Percentiles rank a stretch among this genome's conserved stretches.
Evolutionary conservation across 2,888 invertebrate genomes (phyloP).

Genomic region (Cataglyphis rosenhaueri): DNA sequence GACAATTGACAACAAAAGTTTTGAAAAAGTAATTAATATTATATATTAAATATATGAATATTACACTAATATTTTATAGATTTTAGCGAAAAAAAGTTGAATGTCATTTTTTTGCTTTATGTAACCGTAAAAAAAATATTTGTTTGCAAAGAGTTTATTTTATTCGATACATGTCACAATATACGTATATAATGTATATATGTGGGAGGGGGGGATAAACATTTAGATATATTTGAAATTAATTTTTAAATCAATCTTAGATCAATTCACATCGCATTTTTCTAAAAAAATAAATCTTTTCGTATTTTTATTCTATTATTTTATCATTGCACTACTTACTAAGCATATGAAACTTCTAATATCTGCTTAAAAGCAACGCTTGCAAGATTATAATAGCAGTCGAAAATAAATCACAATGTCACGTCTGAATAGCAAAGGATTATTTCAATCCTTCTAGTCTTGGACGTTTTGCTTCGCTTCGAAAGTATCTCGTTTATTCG

Average conservation of each 20-base stretch:
- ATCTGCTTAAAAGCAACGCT: background rate
- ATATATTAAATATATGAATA: background rate
- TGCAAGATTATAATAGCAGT: background rate
- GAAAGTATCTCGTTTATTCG: slow-evolving; percentile 61
- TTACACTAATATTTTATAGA: background rate
- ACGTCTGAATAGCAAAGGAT: background rate
- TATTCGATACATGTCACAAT: background rate
- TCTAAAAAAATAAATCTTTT: background rate
- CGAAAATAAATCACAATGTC: background rate
- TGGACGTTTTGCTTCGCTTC: slow-evolving; percentile 8
- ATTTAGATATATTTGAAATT: background rate
- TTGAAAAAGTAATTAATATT: slow-evolving; percentile 4
- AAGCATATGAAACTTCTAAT: background rate
- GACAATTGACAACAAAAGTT: slow-evolving; percentile 2
- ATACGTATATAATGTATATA: background rate
- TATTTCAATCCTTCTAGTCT: background rate
- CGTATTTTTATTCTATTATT: background rate
- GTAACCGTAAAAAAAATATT: background rate
- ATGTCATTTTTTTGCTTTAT: background rate
- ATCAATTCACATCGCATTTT: background rate
- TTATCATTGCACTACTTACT: background rate
- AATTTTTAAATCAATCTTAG: background rate
- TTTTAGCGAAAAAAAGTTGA: background rate
- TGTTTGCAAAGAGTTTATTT: background rate
- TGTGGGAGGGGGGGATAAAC: too few relatives aligned